Evolutionary conservation across 1,140 invertebrate genomes (phyloP), one percentile per base, ranked within the genome.

Genomic region (Goniozus legneri): DNA sequence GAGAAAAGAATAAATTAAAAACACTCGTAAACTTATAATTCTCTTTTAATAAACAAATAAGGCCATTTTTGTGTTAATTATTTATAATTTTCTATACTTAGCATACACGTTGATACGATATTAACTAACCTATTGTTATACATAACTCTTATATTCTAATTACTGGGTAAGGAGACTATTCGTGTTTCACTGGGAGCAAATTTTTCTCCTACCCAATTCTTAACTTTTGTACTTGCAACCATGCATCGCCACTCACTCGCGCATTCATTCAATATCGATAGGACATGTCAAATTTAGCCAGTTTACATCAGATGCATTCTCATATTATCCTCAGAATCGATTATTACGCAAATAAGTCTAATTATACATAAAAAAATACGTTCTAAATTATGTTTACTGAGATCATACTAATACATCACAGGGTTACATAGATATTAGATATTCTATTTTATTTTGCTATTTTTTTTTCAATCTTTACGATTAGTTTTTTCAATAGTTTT

Each of bases 351-450:
- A 22, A 54, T 62, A 64, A 32, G 50, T 61, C 59, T 71, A 67
- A 64, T 55, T 52, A 51, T 56, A 65, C 60, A 58, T 67, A 67
- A 65, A 63, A n/a, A 69, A 68, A 50, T 73, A 73, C 60, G 53
- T 46, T 51, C 60, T 71, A 70, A 68, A 62, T 74, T 71, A 74
- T 55, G 61, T 68, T 76, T 75, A 75, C 65, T 76, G 73, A 76
- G 72, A 76, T 76, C 73, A 76, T 74, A 75, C 68, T 75, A 76
- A 76, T 76, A 76, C 73, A 75, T 75, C 73, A 76, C 73, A 76
- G 73, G 73, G 72, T 76, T 76, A 76, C 73, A 76, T 70, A 68
- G 63, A 71, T 60, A 59, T 60, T 54, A 65, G 60, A 58, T 71
- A 69, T 57, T 65, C 31, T 38, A 45, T 58, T 49, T 59, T 55